phyloP scores from a whole-genome alignment of 2,888 invertebrate genomes.

The Trichogramma evanescens region DNA sequence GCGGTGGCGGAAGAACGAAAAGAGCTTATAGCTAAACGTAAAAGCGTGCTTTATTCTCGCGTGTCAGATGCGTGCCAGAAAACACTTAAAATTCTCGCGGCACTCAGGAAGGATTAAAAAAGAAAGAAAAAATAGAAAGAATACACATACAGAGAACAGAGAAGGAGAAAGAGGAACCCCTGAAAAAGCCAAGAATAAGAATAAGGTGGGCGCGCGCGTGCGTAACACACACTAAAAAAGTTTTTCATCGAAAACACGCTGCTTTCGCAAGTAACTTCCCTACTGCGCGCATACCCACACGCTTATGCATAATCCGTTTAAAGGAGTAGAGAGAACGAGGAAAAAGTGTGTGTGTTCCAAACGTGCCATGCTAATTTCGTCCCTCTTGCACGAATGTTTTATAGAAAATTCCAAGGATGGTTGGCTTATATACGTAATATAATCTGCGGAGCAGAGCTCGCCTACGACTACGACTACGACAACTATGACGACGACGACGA shows the following conservation, averaged over 20 bases:
- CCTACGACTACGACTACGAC: background rate
- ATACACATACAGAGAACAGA: background rate
- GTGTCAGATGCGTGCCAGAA: conserved; percentile 25
- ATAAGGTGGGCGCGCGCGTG: background rate
- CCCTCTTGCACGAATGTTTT: no score
- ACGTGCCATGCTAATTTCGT: no score
- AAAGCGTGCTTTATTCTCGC: conserved; percentile 24
- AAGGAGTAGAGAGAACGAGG: no score
- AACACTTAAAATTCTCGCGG: conserved; percentile 25
- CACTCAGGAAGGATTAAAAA: conserved; percentile 16
- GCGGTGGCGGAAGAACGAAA: background rate
- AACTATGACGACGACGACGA: background rate
- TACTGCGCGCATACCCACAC: background rate
- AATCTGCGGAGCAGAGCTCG: no score
- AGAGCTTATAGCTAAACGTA: conserved; percentile 9
- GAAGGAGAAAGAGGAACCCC: background rate
- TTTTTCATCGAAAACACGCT: background rate
- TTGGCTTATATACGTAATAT: no score
- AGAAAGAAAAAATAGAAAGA: background rate
- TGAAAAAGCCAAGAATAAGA: conserved; percentile 19
- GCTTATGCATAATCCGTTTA: no score
- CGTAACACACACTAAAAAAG: conserved; percentile 11
- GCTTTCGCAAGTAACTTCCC: no score
- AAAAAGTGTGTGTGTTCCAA: no score
- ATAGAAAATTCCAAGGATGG: no score